phyloP scores from a whole-genome alignment of 2,797 vertebrate genomes.

The Sternotherus odoratus region DNA sequence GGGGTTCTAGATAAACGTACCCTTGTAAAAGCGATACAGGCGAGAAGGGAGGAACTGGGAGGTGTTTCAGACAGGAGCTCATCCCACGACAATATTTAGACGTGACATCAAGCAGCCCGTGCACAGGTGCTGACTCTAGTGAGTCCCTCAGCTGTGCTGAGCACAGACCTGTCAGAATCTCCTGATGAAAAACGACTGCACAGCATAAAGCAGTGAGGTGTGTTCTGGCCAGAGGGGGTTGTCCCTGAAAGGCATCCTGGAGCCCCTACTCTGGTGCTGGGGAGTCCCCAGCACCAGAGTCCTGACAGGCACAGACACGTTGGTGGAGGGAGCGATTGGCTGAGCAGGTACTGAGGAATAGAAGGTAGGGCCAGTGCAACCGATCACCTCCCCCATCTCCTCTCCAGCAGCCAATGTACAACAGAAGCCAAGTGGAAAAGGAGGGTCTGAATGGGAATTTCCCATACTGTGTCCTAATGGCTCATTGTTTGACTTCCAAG shows the following conservation, averaged over 20 bases:
- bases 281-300: too few species aligned
- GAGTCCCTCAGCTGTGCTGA: background rate
- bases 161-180: rapidly evolving
- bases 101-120: background rate
- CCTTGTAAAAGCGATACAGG: rapidly evolving
- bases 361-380: background rate
- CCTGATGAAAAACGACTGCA: background rate
- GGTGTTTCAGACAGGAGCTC: background rate
- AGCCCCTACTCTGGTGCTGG: background rate
- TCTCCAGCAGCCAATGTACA: background rate
- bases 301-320: too few species aligned
- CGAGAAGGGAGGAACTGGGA: background rate
- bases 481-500: background rate
- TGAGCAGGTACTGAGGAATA: background rate
- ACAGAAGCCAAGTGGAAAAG: background rate
- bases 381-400: background rate
- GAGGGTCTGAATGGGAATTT: background rate
- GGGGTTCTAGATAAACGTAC: background rate
- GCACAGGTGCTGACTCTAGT: background rate
- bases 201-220: background rate
- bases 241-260: too few species aligned
- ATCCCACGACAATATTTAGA: background rate
- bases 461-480: background rate
- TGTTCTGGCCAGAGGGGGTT: background rate
- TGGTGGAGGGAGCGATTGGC: background rate